phyloP scores from a whole-genome alignment of 2,113 vertebrate genomes.

The Stictonetta naevosa region DNA sequence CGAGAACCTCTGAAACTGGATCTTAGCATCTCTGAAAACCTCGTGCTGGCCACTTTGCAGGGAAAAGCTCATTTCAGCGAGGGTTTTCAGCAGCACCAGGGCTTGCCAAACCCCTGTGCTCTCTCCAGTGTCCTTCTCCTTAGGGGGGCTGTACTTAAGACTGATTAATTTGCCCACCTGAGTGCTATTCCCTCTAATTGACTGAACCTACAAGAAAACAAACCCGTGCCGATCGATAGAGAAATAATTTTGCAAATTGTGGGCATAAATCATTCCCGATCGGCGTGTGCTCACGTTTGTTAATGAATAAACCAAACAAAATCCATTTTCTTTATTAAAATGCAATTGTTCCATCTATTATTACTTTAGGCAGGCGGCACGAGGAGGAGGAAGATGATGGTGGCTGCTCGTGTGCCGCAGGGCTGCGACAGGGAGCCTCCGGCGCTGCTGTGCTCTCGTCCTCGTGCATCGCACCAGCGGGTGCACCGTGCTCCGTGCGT shows the following conservation, averaged over 20 bases:
- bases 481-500: rapidly evolving
- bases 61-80: neutral
- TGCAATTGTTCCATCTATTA: constrained; percentile 65
- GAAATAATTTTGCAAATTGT: constrained; percentile 84
- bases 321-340: constrained; percentile 81
- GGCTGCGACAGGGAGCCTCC: rapidly evolving
- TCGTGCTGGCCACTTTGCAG: rapidly evolving
- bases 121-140: neutral
- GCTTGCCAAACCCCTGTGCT: neutral
- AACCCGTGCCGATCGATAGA: constrained; percentile 75
- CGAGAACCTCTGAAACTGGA: neutral
- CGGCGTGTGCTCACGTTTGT: constrained; percentile 44
- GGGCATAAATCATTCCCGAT: constrained; percentile 77
- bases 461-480: rapidly evolving
- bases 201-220: constrained; percentile 71
- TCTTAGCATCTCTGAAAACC: neutral
- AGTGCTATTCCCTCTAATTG: constrained; percentile 70
- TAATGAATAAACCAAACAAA: constrained; percentile 73
- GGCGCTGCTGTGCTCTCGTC: neutral
- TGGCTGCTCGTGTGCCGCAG: rapidly evolving
- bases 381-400: neutral
- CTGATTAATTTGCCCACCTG: constrained; percentile 66
- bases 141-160: neutral
- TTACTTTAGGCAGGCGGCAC: neutral
- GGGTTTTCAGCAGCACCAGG: neutral